A percentile compares a stretch with the other conserved stretches of the same genome.
These are phyloP conservation scores for Drepanosiphum platanoidis DNA, from an alignment of 2,888 invertebrate species.

Conservation along the genomic window DNA sequence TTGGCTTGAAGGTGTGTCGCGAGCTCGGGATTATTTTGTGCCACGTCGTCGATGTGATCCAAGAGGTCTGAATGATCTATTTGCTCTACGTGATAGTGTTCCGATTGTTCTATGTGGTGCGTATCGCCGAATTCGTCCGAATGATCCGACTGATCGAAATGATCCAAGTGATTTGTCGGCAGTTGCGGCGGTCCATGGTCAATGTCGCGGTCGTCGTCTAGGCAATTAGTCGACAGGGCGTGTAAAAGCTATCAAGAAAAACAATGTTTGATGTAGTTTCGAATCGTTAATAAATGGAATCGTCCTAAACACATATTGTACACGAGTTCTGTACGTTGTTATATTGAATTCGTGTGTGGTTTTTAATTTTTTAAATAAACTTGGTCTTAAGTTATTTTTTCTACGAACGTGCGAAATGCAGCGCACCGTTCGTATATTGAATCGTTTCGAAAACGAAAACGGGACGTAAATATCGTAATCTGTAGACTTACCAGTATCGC, in stretches of 20 bases:
- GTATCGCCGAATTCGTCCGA: not conserved
- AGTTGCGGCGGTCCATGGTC: not conserved
- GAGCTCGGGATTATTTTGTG: not conserved
- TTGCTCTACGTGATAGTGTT: not conserved
- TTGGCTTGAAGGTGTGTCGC: not conserved
- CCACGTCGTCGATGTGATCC: not conserved
- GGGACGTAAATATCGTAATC: not conserved
- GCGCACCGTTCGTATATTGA: too few species aligned
- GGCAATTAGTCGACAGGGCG: not conserved
- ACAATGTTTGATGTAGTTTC: not conserved
- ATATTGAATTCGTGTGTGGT: too few species aligned
- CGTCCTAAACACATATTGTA: not conserved
- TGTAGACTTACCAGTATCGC: conserved; percentile 23
- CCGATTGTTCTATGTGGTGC: not conserved
- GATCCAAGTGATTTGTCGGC: not conserved
- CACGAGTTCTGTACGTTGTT: not conserved
- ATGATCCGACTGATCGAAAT: not conserved
- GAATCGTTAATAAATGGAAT: not conserved
- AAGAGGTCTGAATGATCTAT: not conserved
- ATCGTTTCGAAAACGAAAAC: not conserved
- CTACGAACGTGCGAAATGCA: too few species aligned
- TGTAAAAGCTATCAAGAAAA: conserved; percentile 19
- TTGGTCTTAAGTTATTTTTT: not conserved
- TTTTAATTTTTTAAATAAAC: too few species aligned
- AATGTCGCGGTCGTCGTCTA: not conserved